Base-by-base conservation (phyloP, 2,888 invertebrate genomes). In the Trichogramma dendrolimi region DNA sequence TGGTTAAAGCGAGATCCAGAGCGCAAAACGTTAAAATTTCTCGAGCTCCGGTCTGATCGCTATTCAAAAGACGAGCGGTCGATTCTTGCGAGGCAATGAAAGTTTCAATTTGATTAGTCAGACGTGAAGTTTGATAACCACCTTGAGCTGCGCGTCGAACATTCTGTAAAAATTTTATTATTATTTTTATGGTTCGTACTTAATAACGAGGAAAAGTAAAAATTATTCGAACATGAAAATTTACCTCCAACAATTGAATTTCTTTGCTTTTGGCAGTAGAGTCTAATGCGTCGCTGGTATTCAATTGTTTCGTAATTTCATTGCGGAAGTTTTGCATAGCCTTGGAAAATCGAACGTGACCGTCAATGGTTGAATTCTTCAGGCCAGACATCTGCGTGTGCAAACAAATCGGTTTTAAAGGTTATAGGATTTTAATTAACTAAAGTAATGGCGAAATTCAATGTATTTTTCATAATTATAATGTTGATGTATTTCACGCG, bases 261-360 rank as follows among this genome's bases (percentile, higher is more conserved):
- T 74, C 81, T 58, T 75, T 73, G 67, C 81, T 82, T 10, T 79
- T 63, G 27, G 73, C 71, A 4, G 69, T 60, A 0, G 68, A 65
- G 60, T 77, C 73, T 58, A 71, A 74, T 4, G 77, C 73, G 63
- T 73, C 76, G 3, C 80, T 77, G 14, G 80, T 70, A 6, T 79
- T 78, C 3, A 75, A 73, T 62, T 85, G 80, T 67, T 83, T 83
- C 57, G 81, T 80, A 69, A 84, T 83, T 8, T 81, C 79, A 63
- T 81, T 79, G 44, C 80, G 79, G 63, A 86, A 75, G 65, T 80
- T 79, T 69, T 79, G 82, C 54, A 89, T 81, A 66, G 86, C 85
- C 75, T 88, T 86, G 38, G 87, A 86, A 74, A 88, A 89, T 62
- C 83, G 82, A n/a, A 90, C 83, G 77, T 90, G 88, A 0, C 83